These are phyloP conservation scores for Icerya purchasi DNA, from an alignment of 2,888 invertebrate species.

Conservation along the genomic window DNA sequence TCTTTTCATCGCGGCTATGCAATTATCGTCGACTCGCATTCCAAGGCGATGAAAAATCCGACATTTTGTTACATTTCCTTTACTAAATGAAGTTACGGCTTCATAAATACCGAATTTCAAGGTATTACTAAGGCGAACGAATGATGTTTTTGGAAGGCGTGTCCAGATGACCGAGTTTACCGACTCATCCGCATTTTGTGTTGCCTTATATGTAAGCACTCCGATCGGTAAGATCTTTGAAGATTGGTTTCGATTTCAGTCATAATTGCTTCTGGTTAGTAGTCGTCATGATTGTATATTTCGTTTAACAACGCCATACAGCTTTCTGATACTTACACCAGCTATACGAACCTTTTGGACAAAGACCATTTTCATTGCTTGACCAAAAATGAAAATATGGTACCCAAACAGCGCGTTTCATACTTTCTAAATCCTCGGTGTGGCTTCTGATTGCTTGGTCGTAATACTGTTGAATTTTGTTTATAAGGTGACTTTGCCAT, in stretches of 20 bases:
- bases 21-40: slow-evolving; percentile 1
- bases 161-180: neutral
- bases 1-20: too few species aligned
- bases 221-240: neutral
- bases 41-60: neutral
- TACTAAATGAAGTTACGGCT: neutral
- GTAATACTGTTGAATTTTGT: slow-evolving; percentile 19
- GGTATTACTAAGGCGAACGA: neutral
- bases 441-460: slow-evolving; percentile 19
- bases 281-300: neutral
- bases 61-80: slow-evolving; percentile 3
- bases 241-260: neutral
- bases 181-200: neutral
- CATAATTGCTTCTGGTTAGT: neutral
- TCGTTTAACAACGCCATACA: too few species aligned
- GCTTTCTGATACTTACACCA: slow-evolving; percentile 1
- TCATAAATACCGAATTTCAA: slow-evolving; percentile 1
- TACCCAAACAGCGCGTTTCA: slow-evolving; percentile 20
- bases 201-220: neutral
- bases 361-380: neutral
- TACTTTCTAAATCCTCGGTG: slow-evolving; percentile 16
- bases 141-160: neutral
- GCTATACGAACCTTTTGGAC: neutral
- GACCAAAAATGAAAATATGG: slow-evolving; percentile 15
- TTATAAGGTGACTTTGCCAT: slow-evolving; percentile 18